Percentiles rank a stretch among this genome's conserved stretches.
These are phyloP conservation scores for Sylvicapra grimmia DNA, from an alignment of 2,113 vertebrate species.

Conservation along the genomic window DNA sequence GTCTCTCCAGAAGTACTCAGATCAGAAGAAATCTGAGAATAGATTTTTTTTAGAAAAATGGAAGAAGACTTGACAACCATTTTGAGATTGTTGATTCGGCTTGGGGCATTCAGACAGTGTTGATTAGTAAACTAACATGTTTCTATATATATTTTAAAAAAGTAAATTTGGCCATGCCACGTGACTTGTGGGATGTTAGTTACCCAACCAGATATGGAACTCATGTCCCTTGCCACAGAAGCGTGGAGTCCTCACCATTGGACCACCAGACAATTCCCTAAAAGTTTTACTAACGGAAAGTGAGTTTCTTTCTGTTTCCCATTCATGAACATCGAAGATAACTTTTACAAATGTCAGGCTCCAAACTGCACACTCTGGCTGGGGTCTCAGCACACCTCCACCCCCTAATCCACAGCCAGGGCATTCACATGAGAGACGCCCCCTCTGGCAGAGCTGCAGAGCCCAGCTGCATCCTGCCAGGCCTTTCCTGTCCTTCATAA, in stretches of 20 bases:
- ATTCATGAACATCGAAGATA: background rate
- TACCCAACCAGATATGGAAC: background rate
- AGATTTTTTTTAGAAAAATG: background rate
- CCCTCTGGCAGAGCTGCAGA: background rate
- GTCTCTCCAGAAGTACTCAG: background rate
- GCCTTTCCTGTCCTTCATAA: background rate
- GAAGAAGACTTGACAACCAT: background rate
- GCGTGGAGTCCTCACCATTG: background rate
- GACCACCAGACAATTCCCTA: background rate
- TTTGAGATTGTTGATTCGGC: background rate
- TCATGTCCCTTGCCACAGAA: background rate
- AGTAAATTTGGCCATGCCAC: background rate
- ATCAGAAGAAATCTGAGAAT: background rate
- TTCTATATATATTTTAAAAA: background rate
- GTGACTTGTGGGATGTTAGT: background rate
- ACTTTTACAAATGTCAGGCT: background rate
- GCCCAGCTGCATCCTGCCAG: background rate
- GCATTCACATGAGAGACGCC: accelerated
- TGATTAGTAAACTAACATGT: background rate
- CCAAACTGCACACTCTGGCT: background rate
- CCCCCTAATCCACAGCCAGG: background rate
- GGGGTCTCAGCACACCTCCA: background rate
- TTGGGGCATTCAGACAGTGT: background rate
- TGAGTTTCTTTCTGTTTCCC: background rate
- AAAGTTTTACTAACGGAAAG: background rate